phyloP scores from a whole-genome alignment of 1,140 invertebrate species.

The Habropoda laboriosa region DNA sequence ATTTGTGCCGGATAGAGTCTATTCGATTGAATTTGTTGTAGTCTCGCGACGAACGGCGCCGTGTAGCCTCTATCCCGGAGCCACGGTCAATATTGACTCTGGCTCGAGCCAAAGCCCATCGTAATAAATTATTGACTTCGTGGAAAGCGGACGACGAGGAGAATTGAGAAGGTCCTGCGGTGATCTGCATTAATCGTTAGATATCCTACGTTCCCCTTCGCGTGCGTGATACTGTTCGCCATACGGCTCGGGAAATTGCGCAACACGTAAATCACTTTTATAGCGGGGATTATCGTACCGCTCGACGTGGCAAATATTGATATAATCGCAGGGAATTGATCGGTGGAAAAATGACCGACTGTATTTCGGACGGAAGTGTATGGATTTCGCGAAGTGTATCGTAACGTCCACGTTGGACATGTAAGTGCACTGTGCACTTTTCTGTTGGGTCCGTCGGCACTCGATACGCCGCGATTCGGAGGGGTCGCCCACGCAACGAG shows the following conservation, averaged over 20 bases:
- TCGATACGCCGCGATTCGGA: conserved; percentile 32
- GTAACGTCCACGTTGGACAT: conserved; percentile 1
- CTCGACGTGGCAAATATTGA: neutral
- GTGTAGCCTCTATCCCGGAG: conserved; percentile 25
- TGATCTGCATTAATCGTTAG: conserved; percentile 53
- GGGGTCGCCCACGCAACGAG: conserved; percentile 54
- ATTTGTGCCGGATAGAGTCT: conserved; percentile 2
- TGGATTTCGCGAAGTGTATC: conserved; percentile 25
- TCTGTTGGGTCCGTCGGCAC: conserved; percentile 38
- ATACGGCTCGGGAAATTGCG: conserved; percentile 24
- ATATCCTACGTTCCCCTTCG: neutral
- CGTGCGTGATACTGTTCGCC: conserved; percentile 7
- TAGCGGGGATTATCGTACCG: conserved; percentile 8
- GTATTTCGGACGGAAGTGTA: too few species aligned
- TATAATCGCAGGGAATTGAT: neutral
- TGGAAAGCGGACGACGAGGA: conserved; percentile 33
- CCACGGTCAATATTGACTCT: conserved; percentile 64
- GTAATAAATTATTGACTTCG: conserved; percentile 64
- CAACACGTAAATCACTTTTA: conserved; percentile 48
- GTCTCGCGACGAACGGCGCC: conserved; percentile 37
- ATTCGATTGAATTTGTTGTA: conserved; percentile 48
- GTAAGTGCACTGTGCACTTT: conserved; percentile 44
- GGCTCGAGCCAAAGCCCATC: conserved; percentile 54
- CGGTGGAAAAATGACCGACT: too few species aligned
- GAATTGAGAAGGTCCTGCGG: conserved; percentile 41